Conservation (phyloP, 2,888 invertebrate genomes). For the Belgica antarctica region DNA sequence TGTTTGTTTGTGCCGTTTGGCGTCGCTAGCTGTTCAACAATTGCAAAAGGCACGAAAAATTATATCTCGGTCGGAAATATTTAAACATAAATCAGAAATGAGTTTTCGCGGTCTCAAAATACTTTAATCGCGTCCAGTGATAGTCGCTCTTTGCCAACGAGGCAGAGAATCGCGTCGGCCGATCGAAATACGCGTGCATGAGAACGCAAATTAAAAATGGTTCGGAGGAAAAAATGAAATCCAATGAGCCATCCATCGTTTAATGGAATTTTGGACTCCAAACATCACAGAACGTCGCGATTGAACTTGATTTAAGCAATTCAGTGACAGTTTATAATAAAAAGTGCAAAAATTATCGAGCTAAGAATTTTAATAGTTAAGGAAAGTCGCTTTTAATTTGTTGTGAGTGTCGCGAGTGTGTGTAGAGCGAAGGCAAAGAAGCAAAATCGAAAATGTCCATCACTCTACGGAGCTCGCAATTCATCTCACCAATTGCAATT, state of each 20-base stretch:
- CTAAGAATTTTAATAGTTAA: slow-evolving; percentile 6
- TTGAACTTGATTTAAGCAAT: slow-evolving; percentile 27
- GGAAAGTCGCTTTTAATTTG: slow-evolving; percentile 19
- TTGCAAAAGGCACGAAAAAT: no score
- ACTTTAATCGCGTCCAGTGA: slow-evolving; percentile 1
- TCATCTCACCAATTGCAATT: slow-evolving; percentile 21
- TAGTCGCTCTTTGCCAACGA: no score
- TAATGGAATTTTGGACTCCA: slow-evolving; percentile 23
- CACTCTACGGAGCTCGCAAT: slow-evolving; percentile 1
- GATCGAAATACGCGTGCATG: no score
- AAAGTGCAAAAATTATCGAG: slow-evolving; percentile 34
- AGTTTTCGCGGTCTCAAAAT: slow-evolving; percentile 27
- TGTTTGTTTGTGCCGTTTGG: no score
- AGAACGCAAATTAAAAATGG: slow-evolving; percentile 28
- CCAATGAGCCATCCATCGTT: background rate
- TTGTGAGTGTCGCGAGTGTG: background rate
- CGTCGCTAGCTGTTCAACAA: no score
- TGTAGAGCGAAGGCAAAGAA: slow-evolving; percentile 3
- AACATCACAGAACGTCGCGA: slow-evolving; percentile 19
- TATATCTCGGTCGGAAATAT: no score
- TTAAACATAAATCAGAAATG: slow-evolving; percentile 26
- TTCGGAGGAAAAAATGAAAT: slow-evolving; percentile 29
- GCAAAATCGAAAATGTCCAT: slow-evolving; percentile 27
- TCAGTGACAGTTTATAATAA: background rate
- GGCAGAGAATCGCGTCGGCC: no score